phyloP scores from a whole-genome alignment of 2,113 vertebrate genomes.

The Ptilonorhynchus violaceus region DNA sequence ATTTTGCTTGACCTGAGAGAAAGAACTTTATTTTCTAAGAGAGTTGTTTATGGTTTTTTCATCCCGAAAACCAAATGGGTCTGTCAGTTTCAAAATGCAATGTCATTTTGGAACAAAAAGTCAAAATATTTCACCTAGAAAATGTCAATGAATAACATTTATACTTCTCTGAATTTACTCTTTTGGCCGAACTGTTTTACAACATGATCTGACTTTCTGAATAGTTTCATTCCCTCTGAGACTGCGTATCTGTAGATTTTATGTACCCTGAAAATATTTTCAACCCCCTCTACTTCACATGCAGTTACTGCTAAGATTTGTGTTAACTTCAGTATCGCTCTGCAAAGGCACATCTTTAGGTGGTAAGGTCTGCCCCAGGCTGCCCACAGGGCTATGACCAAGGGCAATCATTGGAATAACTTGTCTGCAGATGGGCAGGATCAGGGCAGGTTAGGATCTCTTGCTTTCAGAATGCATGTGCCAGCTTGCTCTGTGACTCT shows the following conservation, averaged over 20 bases:
- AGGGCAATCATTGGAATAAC: background rate
- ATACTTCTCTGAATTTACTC: slow-evolving; percentile 11
- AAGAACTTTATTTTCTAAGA: slow-evolving; percentile 29
- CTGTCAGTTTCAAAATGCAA: slow-evolving; percentile 48
- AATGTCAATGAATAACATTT: slow-evolving; percentile 55
- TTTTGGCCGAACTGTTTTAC: slow-evolving; percentile 11
- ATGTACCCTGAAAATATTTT: background rate
- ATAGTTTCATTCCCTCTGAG: background rate
- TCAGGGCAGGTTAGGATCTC: background rate
- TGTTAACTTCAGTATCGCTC: background rate
- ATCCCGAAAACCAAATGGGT: background rate
- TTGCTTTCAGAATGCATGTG: background rate
- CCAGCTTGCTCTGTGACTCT: background rate
- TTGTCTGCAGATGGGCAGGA: background rate
- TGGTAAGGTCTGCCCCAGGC: background rate
- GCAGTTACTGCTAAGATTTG: background rate
- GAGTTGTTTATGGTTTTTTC: slow-evolving; percentile 42
- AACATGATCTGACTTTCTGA: background rate
- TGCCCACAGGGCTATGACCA: background rate
- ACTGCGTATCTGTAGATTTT: background rate
- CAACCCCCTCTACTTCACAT: background rate
- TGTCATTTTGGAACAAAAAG: slow-evolving; percentile 50
- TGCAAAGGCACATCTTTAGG: background rate
- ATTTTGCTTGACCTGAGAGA: slow-evolving; percentile 45
- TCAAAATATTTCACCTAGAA: slow-evolving; percentile 60